These are phyloP conservation scores for Semotilus atromaculatus DNA, from an alignment of 2,797 vertebrate genomes.

Conservation along the genomic window DNA sequence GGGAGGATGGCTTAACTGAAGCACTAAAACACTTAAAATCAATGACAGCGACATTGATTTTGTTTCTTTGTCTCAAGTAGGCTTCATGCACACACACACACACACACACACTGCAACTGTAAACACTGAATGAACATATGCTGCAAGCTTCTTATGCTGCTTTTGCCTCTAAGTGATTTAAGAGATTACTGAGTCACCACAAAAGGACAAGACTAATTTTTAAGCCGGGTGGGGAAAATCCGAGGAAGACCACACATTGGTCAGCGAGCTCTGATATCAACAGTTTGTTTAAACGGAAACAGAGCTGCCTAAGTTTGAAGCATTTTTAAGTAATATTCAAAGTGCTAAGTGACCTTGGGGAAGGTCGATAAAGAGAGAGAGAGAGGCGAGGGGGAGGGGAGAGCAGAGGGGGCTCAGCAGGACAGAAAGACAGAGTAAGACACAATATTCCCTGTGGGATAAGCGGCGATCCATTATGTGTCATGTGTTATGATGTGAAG, in stretches of 20 bases:
- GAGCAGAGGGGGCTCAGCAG: neutral
- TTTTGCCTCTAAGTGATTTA: conserved; percentile 66
- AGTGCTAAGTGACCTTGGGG: conserved; percentile 56
- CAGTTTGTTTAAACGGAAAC: conserved; percentile 2
- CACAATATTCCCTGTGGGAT: conserved; percentile 57
- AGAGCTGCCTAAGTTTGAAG: conserved; percentile 8
- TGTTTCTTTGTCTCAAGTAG: neutral
- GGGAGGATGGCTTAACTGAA: neutral
- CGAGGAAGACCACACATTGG: conserved; percentile 35
- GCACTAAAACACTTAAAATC: conserved; percentile 5
- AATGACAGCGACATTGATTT: neutral
- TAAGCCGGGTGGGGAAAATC: conserved; percentile 20
- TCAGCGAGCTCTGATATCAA: conserved; percentile 13
- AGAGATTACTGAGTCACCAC: conserved; percentile 65
- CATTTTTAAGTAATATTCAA: conserved; percentile 20
- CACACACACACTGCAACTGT: neutral
- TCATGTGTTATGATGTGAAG: conserved; percentile 15
- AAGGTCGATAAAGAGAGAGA: conserved; percentile 53
- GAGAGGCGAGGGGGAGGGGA: conserved; percentile 8
- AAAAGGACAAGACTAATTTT: conserved; percentile 42
- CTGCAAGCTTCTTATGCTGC: conserved; percentile 65
- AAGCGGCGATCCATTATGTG: conserved; percentile 41
- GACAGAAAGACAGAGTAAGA: conserved; percentile 33
- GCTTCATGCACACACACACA: neutral
- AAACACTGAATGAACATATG: conserved; percentile 26